These are phyloP conservation scores for Paradoxurus hermaphroditus DNA, from an alignment of 2,113 vertebrate genomes.

Conservation along the genomic window DNA sequence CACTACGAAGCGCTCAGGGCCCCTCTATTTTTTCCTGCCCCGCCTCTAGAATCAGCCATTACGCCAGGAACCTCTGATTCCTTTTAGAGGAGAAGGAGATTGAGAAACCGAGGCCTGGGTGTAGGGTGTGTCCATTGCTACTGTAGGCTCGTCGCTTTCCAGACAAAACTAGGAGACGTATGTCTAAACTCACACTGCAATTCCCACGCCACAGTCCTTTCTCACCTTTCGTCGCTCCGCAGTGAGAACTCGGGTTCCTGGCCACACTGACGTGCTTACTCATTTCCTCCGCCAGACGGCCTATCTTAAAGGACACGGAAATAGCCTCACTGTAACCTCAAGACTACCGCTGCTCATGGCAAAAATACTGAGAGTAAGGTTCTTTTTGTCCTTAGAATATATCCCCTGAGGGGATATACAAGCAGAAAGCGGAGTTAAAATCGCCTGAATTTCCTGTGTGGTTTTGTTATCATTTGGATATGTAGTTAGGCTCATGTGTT, in stretches of 20 bases:
- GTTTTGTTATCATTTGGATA: background rate
- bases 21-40: background rate
- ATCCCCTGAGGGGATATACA: background rate
- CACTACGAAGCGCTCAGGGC: background rate
- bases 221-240: background rate
- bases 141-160: background rate
- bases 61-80: background rate
- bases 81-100: background rate
- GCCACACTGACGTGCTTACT: background rate
- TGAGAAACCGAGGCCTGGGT: background rate
- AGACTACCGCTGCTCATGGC: background rate
- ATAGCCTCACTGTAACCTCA: conserved; percentile 1
- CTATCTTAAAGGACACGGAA: background rate
- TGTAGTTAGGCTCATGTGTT: background rate
- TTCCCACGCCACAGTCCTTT: background rate
- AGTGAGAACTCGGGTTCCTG: background rate
- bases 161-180: background rate
- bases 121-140: background rate
- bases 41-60: background rate
- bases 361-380: background rate
- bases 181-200: background rate
- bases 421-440: background rate
- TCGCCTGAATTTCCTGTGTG: background rate
- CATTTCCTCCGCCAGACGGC: background rate
- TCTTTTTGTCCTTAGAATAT: background rate